Base-by-base conservation (phyloP, 2,113 vertebrate species). In the Phycodurus eques region DNA sequence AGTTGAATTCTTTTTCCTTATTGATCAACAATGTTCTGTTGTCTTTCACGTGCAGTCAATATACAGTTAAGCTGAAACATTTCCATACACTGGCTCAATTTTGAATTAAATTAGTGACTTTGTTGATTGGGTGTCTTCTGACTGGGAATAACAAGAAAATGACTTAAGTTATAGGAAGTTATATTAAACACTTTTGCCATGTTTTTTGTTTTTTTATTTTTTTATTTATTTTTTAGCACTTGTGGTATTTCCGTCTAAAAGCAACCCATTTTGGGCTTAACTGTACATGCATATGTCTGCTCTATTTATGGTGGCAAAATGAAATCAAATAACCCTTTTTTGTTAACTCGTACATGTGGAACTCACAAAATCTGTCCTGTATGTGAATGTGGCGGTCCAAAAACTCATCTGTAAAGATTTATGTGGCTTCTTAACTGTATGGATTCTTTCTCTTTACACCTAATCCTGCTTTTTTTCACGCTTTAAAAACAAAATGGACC, bases 341-440 rank as follows among this genome's bases (percentile, higher is more conserved):
- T 46, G 17, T 63, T 39, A 42, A 63, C 17, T 19, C 17, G 19
- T 33, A 60, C 57, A 60, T 10, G 61, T 77, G 44, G 68, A 56
- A 79, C 57, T 75, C 64, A 67, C 69, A 62, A 49, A 17, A 6
- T 70, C 15, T 68, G 71, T 61, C 70, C 65, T 78, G 9, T 57
- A 39, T 71, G 66, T 73, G 62, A 72, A 70, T 75, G 60, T 31
- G 19, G 35, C 43, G 39, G 39, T 64, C 42, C n/a, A 43, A 64
- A 20, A n/a, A 22, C 42, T 64, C 2, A 11, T 64, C 42, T 65
- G 8, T n/a, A 14, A 65, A 10, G 22, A 44, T 67, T 67, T 80
- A 70, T 83, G 73, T 78, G 80, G 74, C 84, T 80, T 82, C 49
- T 59, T 80, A 81, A 88, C 81, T 80, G 39, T 71, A 84, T 81